phyloP scores from a whole-genome alignment of 2,888 invertebrate species.

The Eugnorisma glareosa region DNA sequence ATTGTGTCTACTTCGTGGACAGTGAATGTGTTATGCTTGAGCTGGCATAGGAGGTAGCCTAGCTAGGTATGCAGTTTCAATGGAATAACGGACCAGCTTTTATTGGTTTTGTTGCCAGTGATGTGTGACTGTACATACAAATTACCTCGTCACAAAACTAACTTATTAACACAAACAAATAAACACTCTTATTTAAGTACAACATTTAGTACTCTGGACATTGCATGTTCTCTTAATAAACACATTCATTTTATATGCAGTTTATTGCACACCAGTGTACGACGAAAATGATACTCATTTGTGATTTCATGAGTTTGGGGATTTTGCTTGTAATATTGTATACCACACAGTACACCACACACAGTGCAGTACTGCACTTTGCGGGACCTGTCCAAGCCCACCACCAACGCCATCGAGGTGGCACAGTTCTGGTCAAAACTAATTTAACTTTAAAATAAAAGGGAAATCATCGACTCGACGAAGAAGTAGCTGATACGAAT shows the following conservation, averaged over 20 bases:
- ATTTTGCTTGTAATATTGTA: not conserved
- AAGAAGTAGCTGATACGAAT: too few species aligned
- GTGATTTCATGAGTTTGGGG: constrained; percentile 20
- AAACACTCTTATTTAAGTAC: constrained; percentile 15
- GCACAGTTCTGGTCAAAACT: too few species aligned
- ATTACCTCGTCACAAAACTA: not conserved
- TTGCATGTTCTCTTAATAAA: constrained; percentile 20
- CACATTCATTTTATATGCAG: constrained; percentile 28
- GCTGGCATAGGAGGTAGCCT: too few species aligned
- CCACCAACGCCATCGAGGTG: too few species aligned
- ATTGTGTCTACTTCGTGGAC: too few species aligned
- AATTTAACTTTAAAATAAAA: too few species aligned
- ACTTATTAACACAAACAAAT: constrained; percentile 14
- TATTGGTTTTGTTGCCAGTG: not conserved
- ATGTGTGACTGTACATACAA: not conserved
- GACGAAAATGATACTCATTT: constrained; percentile 15
- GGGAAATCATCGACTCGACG: too few species aligned
- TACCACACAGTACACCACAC: not conserved
- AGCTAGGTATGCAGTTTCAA: not conserved
- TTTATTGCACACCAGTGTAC: constrained; percentile 28
- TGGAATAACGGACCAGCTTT: not conserved
- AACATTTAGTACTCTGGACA: not conserved
- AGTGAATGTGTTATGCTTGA: too few species aligned
- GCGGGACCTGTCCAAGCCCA: too few species aligned
- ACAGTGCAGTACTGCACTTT: too few species aligned